Percentiles rank a stretch among this genome's conserved stretches.
These are phyloP conservation scores for Rhimphoctona megacephalus DNA, from an alignment of 2,888 invertebrate genomes.

Conservation along the genomic window DNA sequence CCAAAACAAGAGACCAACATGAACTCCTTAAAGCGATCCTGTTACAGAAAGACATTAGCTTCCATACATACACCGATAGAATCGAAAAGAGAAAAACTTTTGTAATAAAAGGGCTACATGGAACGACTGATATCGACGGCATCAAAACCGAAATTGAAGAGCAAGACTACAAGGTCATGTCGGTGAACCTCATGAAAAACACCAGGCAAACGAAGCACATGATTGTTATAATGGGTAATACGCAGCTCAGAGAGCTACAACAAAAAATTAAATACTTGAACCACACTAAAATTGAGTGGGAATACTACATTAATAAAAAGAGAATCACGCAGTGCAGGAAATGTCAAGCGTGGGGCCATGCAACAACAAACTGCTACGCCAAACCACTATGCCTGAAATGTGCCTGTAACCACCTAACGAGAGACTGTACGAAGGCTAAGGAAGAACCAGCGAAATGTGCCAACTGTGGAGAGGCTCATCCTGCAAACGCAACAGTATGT, in stretches of 20 bases:
- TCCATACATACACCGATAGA: constrained; percentile 62
- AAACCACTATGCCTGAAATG: constrained; percentile 71
- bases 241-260: constrained; percentile 58
- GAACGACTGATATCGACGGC: constrained; percentile 35
- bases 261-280: constrained; percentile 63
- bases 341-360: constrained; percentile 75
- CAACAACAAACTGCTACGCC: constrained; percentile 66
- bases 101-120: constrained; percentile 66
- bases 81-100: constrained; percentile 58
- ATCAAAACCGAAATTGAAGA: constrained; percentile 53
- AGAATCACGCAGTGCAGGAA: constrained; percentile 72
- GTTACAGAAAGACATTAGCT: neutral
- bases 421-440: constrained; percentile 69
- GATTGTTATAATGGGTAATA: constrained; percentile 63
- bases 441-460: constrained; percentile 69
- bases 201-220: constrained; percentile 56
- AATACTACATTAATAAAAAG: constrained; percentile 68
- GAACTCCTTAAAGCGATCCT: neutral
- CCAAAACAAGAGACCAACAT: neutral
- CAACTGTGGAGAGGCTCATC: constrained; percentile 71
- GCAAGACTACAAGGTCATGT: neutral
- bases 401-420: constrained; percentile 68
- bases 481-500: constrained; percentile 70
- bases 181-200: constrained; percentile 65
- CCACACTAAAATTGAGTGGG: constrained; percentile 73